These are phyloP conservation scores for Diadophis punctatus DNA, from an alignment of 2,113 vertebrate genomes.

Conservation along the genomic window DNA sequence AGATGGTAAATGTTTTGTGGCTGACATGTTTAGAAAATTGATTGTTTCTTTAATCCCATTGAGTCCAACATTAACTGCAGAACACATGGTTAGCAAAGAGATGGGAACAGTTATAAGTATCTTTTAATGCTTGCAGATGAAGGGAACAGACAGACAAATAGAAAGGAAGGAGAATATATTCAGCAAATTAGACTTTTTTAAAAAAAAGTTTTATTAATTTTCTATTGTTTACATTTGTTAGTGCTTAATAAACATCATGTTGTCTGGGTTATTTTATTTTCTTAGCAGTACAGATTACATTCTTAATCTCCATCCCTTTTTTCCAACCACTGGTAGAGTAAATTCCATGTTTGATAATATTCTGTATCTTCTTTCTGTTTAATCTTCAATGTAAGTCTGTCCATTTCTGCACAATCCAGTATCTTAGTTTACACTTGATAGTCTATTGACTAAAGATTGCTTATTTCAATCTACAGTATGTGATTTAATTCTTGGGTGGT, in stretches of 20 bases:
- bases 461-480: conserved; percentile 54
- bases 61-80: conserved; percentile 44
- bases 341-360: no score
- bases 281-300: no score
- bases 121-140: conserved; percentile 45
- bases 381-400: no score
- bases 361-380: no score
- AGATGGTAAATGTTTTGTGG: conserved; percentile 32
- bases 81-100: conserved; percentile 25
- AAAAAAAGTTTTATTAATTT: no score
- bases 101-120: conserved; percentile 40
- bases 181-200: conserved; percentile 5
- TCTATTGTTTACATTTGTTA: no score
- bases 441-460: conserved; percentile 45
- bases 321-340: no score
- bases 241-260: no score
- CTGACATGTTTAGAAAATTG: neutral
- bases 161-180: conserved; percentile 22
- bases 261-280: no score
- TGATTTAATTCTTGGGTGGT: conserved; percentile 34
- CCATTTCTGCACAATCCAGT: no score
- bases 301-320: no score
- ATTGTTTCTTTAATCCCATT: conserved; percentile 22
- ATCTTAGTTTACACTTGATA: neutral
- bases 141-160: conserved; percentile 41